These are phyloP conservation scores for Sebastolobus alascanus DNA, from an alignment of 2,797 vertebrate species.

Conservation along the genomic window DNA sequence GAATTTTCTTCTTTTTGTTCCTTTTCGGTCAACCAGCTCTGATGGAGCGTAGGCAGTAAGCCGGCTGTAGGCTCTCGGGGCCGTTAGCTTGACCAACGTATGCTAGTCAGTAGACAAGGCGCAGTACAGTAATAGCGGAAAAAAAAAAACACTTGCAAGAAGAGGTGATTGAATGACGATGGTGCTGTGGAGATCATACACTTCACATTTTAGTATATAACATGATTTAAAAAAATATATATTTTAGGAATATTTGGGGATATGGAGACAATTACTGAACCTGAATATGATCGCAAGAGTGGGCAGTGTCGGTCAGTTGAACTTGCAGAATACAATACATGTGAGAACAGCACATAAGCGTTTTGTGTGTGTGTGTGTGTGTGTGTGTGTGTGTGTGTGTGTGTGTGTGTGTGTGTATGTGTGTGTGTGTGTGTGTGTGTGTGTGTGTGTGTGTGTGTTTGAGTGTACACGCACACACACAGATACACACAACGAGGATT, in stretches of 20 bases:
- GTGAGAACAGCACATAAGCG: slow-evolving; percentile 56
- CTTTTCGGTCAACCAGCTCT: background rate
- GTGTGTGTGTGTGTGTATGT: background rate
- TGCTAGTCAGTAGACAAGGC: background rate
- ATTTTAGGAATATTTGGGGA: background rate
- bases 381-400: background rate
- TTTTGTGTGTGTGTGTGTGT: slow-evolving; percentile 30
- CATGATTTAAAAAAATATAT: background rate
- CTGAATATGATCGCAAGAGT: slow-evolving; percentile 46
- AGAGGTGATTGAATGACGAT: background rate
- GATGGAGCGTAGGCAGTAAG: background rate
- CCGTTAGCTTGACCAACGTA: background rate
- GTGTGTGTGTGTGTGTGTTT: background rate
- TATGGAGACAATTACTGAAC: background rate
- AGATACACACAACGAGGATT: slow-evolving; percentile 60
- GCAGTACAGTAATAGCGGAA: no score
- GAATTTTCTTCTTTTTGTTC: no score
- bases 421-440: background rate
- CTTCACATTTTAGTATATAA: background rate
- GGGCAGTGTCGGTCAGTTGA: slow-evolving; percentile 34
- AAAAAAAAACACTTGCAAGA: background rate
- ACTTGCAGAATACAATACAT: slow-evolving; percentile 67
- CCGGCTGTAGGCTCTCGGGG: background rate
- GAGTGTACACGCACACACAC: slow-evolving; percentile 10
- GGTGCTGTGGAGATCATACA: background rate